Conservation (phyloP, 2,113 vertebrate species). For the Centropristis striata region DNA sequence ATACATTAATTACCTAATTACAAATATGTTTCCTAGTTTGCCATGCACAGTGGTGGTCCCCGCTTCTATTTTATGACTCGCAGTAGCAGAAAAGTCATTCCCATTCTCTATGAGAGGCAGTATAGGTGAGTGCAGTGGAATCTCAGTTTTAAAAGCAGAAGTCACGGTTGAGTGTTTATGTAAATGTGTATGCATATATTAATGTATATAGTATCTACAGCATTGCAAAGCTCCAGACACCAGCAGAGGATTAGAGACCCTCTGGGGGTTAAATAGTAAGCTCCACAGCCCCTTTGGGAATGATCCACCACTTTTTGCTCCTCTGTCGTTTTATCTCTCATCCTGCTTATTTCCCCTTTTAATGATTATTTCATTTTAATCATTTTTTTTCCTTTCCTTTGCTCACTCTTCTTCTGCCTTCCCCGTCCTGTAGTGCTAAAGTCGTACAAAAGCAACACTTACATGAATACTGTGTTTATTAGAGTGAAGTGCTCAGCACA, state of each 20-base stretch:
- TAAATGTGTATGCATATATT: neutral
- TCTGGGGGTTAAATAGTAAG: constrained; percentile 13
- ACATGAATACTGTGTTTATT: neutral
- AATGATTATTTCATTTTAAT: constrained; percentile 20
- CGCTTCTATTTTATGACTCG: constrained; percentile 28
- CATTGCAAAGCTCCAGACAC: neutral
- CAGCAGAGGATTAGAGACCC: constrained; percentile 37
- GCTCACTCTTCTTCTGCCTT: neutral
- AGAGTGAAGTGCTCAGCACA: neutral
- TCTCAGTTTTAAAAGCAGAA: neutral
- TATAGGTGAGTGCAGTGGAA: neutral
- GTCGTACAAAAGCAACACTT: neutral
- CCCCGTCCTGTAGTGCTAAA: neutral
- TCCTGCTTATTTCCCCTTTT: constrained; percentile 46
- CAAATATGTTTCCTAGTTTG: no score
- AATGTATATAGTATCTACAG: neutral
- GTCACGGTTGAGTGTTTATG: neutral
- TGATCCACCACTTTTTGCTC: constrained; percentile 14
- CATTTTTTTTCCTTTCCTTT: neutral
- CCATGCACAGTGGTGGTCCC: neutral
- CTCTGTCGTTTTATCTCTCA: constrained; percentile 27
- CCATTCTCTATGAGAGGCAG: neutral
- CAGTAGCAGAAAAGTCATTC: neutral
- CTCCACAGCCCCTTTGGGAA: neutral
- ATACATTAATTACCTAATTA: neutral